Base-by-base conservation (phyloP, 2,888 invertebrate genomes). In the Diaphora mendica region DNA sequence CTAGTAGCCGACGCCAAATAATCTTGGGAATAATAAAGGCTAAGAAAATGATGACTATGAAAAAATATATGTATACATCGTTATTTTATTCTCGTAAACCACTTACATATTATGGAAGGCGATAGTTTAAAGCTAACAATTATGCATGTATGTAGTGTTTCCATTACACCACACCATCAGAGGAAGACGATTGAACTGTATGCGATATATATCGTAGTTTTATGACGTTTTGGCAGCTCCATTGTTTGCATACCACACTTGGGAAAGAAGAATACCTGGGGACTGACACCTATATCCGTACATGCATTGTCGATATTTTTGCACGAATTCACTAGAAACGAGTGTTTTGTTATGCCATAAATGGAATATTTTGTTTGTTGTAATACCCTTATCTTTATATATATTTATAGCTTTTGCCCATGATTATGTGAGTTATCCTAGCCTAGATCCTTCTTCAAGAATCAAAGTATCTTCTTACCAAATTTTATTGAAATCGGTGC, bases 191-290 rank as follows among this genome's bases (percentile, higher is more conserved):
- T 51, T 55, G 68, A 51, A 35, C 68, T 68, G 68, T 39, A 17
- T 59, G 20, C 39, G 68, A 69, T 69, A n/a, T 15, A 17, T 69
- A 69, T 69, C 39, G 35, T 55, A 20, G 13, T 70, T 20, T 64
- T 81, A 74, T 78, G 72, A 70, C 72, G 39, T 79, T 79, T 82
- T 62, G 77, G 69, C 74, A 55, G 35, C 15, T 11, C 68, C 73
- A 79, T 82, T 82, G 82, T 82, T 71, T n/a, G 17, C 71, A 62
- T 70, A 80, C 39, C 48, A 66, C 20, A 23, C 35, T 30, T 59
- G 35, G 3, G 82, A 83, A 83, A 76, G 79, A 67, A 79, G 79
- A 83, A 82, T 82, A 75, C 67, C 30, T 42, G 26, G 13, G 68
- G 74, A 74, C 73, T 82, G 82, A 83, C 82, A 68, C 79, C 17